Evolutionary conservation across 2,888 invertebrate species (phyloP).

Genomic region (Parnassius apollo): DNA sequence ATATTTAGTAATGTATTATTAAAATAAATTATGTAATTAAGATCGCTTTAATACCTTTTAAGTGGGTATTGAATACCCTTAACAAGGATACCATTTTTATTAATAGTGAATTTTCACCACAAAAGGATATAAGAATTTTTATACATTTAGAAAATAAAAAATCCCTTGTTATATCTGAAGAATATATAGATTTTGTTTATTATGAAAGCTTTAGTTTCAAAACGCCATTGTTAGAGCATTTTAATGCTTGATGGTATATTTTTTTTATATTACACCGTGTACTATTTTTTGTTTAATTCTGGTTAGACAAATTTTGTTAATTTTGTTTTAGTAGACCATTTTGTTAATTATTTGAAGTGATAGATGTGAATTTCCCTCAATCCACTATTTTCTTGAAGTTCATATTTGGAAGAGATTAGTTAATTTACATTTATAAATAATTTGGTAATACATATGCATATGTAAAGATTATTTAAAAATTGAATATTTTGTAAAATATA

Average conservation of each 20-base stretch:
- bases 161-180: conserved; percentile 15
- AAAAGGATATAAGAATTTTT: conserved; percentile 24
- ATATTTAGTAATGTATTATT: neutral
- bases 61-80: conserved; percentile 22
- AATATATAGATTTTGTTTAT: conserved; percentile 20
- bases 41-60: conserved; percentile 20
- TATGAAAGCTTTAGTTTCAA: conserved; percentile 11
- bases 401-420: conserved; percentile 17
- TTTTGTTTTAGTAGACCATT: conserved; percentile 21
- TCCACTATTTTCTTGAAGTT: conserved; percentile 14
- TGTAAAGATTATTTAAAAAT: conserved; percentile 31
- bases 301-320: conserved; percentile 17
- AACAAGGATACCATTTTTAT: conserved; percentile 26
- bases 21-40: neutral
- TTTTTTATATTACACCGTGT: neutral
- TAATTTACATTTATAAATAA: conserved; percentile 26
- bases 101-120: conserved; percentile 20
- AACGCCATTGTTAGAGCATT: conserved; percentile 1
- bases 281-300: conserved; percentile 16
- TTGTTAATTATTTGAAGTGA: conserved; percentile 16
- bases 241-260: conserved; percentile 8
- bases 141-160: conserved; percentile 25
- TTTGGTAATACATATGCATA: conserved; percentile 20
- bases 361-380: conserved; percentile 15
- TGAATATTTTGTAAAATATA: conserved; percentile 37